Evolutionary conservation across 2,888 invertebrate species (phyloP).

Genomic region (Linnaemya tessellans): DNA sequence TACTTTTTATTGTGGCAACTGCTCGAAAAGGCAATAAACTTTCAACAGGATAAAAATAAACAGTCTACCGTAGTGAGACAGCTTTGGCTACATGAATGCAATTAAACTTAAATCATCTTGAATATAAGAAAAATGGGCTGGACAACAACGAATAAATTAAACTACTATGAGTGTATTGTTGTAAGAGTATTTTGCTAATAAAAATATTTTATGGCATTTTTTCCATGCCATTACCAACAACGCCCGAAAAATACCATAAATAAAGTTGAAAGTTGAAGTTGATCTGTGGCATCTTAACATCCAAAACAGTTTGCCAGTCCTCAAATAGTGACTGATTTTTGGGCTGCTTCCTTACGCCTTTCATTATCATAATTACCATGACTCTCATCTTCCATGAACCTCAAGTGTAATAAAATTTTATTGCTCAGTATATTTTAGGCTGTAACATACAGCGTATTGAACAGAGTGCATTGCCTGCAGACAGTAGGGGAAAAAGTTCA

Average conservation of each 20-base stretch:
- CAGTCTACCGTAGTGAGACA: neutral
- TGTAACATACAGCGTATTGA: neutral
- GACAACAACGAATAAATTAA: neutral
- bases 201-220: no score
- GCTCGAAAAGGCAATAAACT: slow-evolving; percentile 54
- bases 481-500: neutral
- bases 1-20: neutral
- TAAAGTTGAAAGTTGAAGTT: no score
- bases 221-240: no score
- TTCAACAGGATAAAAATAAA: slow-evolving; percentile 36
- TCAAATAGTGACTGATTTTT: no score
- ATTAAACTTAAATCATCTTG: slow-evolving; percentile 9
- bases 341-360: no score
- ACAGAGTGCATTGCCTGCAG: neutral
- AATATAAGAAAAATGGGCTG: neutral
- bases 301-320: no score
- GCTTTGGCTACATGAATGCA: neutral
- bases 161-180: neutral
- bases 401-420: no score
- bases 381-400: no score
- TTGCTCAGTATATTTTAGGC: no score
- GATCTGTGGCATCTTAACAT: no score
- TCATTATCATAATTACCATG: no score
- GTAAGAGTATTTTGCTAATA: neutral
- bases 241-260: no score